Base-by-base conservation (phyloP, 1,140 invertebrate genomes). In the Drosophila insularis region DNA sequence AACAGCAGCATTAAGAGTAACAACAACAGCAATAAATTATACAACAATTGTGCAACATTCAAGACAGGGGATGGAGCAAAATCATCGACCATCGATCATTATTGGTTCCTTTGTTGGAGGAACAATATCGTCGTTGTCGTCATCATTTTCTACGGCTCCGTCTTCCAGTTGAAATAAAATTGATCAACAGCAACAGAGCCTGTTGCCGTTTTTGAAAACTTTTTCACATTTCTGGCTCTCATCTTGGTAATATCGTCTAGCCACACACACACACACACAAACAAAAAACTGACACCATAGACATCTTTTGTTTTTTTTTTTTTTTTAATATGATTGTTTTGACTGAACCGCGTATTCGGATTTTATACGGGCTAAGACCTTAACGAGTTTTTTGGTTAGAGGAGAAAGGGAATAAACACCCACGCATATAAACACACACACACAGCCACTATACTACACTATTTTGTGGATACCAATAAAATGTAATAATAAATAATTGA, bases 221-320 rank as follows among this genome's bases (percentile, higher is more conserved):
- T 62, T 69, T 55, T 68, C 79, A 69, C 81, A 81, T 27, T 39
- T 81, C 68, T 85, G 74, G 81, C 55, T 74, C 27, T 60, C 82
- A 50, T 40, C 21, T 66, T 77, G 77, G 77, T 85, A 66, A 46
- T 21, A 50, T 50, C 43, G 43, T 50, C 43, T 21, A 50, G 43
- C 43, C 43, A 46, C 40, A 46, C 39, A 8, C 7, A 46, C 40
- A 17, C 43, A 19, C 43, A 50, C 43, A 21, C 17, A 21, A 50
- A 10, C 43, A 2, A 2, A 50, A 11, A 50, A 10, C 43, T 21
- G 17, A 50, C 43, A 50, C 14, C 43, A 21, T 8, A 50, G 8
- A 21, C 5, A 46, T 2, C 3, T 4, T 23, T 27, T 27, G 4
- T 27, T 27, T 27, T 27, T 6, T 27, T 27, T 27, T 27, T 27